Conservation (phyloP, 2,888 invertebrate species). For the Crematogaster levior region DNA sequence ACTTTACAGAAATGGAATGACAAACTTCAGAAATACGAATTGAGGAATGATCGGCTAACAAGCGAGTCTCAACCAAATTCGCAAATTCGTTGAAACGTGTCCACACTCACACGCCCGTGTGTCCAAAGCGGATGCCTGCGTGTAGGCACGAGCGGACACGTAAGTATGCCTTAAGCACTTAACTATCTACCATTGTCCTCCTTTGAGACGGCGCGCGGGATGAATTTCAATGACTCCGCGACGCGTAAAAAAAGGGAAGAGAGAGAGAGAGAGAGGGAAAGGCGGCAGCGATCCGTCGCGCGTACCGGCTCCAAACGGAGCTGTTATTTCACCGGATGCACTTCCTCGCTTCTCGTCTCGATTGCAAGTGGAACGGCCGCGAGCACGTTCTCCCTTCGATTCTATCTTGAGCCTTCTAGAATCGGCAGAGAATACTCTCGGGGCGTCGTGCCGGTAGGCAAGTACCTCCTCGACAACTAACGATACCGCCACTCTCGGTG, state of each 20-base stretch:
- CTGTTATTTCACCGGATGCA: slow-evolving; percentile 48
- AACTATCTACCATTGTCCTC: slow-evolving; percentile 59
- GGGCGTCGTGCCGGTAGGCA: neutral
- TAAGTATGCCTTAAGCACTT: slow-evolving; percentile 48
- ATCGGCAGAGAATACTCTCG: neutral
- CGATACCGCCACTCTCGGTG: slow-evolving; percentile 40
- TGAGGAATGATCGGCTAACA: neutral
- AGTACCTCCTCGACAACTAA: slow-evolving; percentile 26
- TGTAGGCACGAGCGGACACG: slow-evolving; percentile 25
- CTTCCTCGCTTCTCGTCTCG: slow-evolving; percentile 36
- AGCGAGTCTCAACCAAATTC: slow-evolving; percentile 9
- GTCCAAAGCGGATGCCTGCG: slow-evolving; percentile 7
- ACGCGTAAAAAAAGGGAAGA: slow-evolving; percentile 25
- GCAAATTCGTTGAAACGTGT: neutral
- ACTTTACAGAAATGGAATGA: neutral
- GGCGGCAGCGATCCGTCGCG: slow-evolving; percentile 17
- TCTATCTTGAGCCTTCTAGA: slow-evolving; percentile 17
- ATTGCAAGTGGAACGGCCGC: slow-evolving; percentile 40
- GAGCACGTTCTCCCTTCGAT: slow-evolving; percentile 28
- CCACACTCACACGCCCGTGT: neutral
- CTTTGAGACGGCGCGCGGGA: slow-evolving; percentile 47
- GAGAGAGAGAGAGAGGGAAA: slow-evolving; percentile 1
- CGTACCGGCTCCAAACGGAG: neutral
- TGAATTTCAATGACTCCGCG: slow-evolving; percentile 54
- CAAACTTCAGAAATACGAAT: neutral